Base-by-base conservation (phyloP, 2,888 invertebrate genomes). In the Polydrusus tereticollis region DNA sequence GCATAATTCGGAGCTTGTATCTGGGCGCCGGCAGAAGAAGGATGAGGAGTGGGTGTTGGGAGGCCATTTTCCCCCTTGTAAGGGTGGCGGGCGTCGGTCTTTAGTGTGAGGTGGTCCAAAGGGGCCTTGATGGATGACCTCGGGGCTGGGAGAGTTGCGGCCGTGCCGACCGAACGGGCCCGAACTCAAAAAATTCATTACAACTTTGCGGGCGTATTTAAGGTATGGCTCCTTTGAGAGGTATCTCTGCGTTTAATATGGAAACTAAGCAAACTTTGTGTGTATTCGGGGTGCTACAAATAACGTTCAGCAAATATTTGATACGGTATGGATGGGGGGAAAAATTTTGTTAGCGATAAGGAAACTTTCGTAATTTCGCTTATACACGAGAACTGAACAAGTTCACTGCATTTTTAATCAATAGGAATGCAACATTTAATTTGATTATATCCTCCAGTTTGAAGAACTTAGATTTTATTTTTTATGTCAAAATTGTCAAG, bases 51-150 rank as follows among this genome's bases (percentile, higher is more conserved):
- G 78, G 79, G 78, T 29, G 76, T 72, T 57, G 73, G 76, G 76
- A 74, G 43, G 75, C 75, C 75, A 68, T 67, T 75, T 76, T 77
- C 75, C 78, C 79, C 78, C 79, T 79, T 78, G 76, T 77, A 76
- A 77, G 78, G 78, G 80, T 78, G 80, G 79, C 76, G 75, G 74
- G 77, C 76, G 73, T 70, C 73, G 78, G 81, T 82, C 82, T 80
- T 82, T 80, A 80, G 82, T 81, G 79, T 82, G 82, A 80, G 82
- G 80, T 78, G 74, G 72, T 68, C 80, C 78, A 78, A 60, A 77
- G 80, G 84, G 83, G 83, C 83, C 82, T 83, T 85, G 85, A 85
- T 85, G 85, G 84, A 85, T 85, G 85, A 85, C 85, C 85, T 85
- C 83, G 80, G 85, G 83, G 84, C 80, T 78, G 76, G 79, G 79